A percentile compares a stretch with the other conserved stretches of the same genome.
Conservation (phyloP, 2,888 invertebrate species). For the Julus scanicus region DNA sequence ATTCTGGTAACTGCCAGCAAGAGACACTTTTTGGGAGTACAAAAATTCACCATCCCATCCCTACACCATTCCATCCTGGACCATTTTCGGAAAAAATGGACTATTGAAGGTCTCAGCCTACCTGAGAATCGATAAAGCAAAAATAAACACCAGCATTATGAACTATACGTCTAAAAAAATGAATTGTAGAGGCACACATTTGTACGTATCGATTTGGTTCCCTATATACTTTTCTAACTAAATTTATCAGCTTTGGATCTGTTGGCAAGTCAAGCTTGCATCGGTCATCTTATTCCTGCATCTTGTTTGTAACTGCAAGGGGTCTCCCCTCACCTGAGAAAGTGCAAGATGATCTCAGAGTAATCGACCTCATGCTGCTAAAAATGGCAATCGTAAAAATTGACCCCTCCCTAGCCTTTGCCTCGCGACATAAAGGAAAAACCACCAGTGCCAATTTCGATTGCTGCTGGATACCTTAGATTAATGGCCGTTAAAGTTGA, state of each 20-base stretch:
- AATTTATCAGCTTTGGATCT: background rate
- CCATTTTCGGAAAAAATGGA: no score
- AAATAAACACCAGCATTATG: no score
- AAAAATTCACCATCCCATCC: no score
- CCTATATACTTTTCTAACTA: background rate
- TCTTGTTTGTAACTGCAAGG: slow-evolving; percentile 7
- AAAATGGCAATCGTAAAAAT: slow-evolving; percentile 32
- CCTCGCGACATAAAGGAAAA: background rate
- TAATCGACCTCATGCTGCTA: slow-evolving; percentile 35
- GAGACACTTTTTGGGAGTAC: no score
- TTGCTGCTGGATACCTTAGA: background rate
- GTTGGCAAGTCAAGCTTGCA: background rate
- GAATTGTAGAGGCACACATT: background rate
- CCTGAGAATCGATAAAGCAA: no score
- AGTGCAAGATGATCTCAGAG: slow-evolving; percentile 29
- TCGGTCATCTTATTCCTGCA: slow-evolving; percentile 24
- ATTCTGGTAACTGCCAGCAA: no score
- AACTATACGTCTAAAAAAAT: no score
- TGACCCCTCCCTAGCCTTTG: slow-evolving; percentile 28
- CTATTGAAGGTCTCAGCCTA: no score
- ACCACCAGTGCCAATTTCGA: background rate
- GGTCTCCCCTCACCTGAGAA: slow-evolving; percentile 19
- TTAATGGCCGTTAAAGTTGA: background rate
- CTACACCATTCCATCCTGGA: no score
- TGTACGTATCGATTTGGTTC: background rate